Evolutionary conservation across 2,113 vertebrate genomes (phyloP), one percentile per base, ranked within the genome.

Genomic region (Rhea americana): DNA sequence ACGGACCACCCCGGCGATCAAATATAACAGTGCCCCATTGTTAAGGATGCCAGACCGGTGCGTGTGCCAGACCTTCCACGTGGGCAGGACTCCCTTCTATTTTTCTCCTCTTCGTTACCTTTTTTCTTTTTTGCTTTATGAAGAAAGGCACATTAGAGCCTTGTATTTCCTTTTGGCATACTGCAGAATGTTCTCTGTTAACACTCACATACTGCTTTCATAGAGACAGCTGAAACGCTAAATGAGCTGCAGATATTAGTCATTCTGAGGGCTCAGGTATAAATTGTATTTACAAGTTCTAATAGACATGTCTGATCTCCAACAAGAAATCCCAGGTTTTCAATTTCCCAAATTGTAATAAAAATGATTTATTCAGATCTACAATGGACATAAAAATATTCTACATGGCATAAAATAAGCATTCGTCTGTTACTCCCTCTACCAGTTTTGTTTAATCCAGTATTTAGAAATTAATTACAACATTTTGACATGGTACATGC

Each of bases 381-480:
- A 79, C 22, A 63, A 18, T 22, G 7, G 15, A 66, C 19, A 63
- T 56, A 53, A 51, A 5, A 4, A 26, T 71, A 63, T 21, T 90
- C 22, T 77, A 30, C 19, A 76, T 16, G 15, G 2, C 16, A 75
- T 41, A 78, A 90, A 71, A 35, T 6, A 56, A 63, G 20, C 13
- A 43, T 26, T 39, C 8, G 3, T 47, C 77, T 7, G 10, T 78
- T 84, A 56, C 3, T 8, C 22, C 16, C 5, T 68, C 2, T 41
- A 76, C 21, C 12, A 24, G 21, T 72, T 75, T 81, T 87, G 28
- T 72, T 91, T 84, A 73, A 84, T 4, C 8, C 21, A 78, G 30
- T 59, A 82, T 82, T 47, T 76, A 93, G 43, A 95, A 94, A 96
- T 94, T 75, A 91, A 92, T 90, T 82, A 77, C 73, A 80, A 74